Evolutionary conservation across 2,113 vertebrate species (phyloP).

Genomic region (Cyphomyrus discorhynchus): DNA sequence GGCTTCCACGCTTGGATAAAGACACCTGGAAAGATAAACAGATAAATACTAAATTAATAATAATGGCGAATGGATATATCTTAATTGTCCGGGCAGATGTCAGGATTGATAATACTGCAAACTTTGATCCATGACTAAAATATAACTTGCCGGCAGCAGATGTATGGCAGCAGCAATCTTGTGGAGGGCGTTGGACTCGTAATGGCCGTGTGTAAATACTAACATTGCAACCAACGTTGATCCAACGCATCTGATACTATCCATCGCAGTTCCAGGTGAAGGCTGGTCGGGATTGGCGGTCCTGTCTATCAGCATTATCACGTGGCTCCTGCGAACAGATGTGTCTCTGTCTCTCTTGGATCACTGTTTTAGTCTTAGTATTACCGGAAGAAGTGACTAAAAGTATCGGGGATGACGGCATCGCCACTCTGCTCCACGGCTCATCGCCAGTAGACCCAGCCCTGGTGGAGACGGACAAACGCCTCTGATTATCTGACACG

Average conservation of each 20-base stretch:
- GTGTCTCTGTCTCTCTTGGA: not conserved
- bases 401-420: not conserved
- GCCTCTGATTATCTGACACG: not conserved
- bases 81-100: not conserved
- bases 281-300: not conserved
- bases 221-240: not conserved
- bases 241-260: not conserved
- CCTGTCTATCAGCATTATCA: not conserved
- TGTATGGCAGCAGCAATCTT: not conserved
- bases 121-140: conserved; percentile 13
- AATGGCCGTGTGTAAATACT: not conserved
- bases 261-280: not conserved
- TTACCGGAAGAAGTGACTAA: not conserved
- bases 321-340: not conserved
- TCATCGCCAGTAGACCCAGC: not conserved
- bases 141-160: not conserved
- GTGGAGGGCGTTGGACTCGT: not conserved
- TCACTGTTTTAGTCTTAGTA: not conserved
- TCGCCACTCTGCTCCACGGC: no score
- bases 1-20: not conserved
- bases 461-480: not conserved
- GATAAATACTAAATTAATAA: conserved; percentile 1
- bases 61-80: not conserved
- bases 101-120: not conserved
- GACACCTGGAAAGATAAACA: not conserved